Conservation (phyloP, 2,797 vertebrate genomes). For the Bucorvus abyssinicus region DNA sequence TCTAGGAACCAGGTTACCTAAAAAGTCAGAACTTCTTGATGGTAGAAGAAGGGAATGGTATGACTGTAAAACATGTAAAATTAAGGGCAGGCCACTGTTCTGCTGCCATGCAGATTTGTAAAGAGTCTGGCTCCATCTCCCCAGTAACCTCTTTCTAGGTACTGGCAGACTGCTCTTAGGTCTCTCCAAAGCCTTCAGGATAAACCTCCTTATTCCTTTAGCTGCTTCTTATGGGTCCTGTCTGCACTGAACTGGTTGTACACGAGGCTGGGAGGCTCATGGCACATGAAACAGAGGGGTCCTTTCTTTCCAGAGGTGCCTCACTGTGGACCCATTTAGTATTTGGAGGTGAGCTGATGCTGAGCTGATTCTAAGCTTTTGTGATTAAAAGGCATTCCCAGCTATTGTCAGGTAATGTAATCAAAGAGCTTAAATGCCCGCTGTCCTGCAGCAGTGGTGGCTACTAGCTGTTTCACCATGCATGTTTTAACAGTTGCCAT, state of each 20-base stretch:
- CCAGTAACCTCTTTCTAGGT: not conserved
- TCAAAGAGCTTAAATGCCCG: not conserved
- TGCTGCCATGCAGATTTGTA: not conserved
- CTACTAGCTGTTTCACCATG: not conserved
- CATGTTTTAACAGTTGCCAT: not conserved
- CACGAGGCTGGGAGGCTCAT: accelerated
- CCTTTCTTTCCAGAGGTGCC: not conserved
- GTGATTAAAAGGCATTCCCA: not conserved
- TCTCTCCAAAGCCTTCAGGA: not conserved
- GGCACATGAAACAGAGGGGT: not conserved
- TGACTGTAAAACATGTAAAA: not conserved
- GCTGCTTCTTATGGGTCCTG: not conserved
- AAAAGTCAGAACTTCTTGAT: not conserved
- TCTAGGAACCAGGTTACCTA: not conserved
- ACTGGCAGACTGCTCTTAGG: not conserved
- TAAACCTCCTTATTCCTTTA: not conserved
- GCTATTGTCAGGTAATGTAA: not conserved
- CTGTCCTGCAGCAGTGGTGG: not conserved
- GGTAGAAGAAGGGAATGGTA: not conserved
- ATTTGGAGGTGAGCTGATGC: not conserved
- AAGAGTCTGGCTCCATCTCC: not conserved
- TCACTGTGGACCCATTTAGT: not conserved
- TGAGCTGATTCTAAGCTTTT: not conserved
- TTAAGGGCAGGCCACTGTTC: not conserved
- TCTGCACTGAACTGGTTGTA: not conserved